These are phyloP conservation scores for Resseliella maxima DNA, from an alignment of 2,888 invertebrate genomes.

Conservation along the genomic window DNA sequence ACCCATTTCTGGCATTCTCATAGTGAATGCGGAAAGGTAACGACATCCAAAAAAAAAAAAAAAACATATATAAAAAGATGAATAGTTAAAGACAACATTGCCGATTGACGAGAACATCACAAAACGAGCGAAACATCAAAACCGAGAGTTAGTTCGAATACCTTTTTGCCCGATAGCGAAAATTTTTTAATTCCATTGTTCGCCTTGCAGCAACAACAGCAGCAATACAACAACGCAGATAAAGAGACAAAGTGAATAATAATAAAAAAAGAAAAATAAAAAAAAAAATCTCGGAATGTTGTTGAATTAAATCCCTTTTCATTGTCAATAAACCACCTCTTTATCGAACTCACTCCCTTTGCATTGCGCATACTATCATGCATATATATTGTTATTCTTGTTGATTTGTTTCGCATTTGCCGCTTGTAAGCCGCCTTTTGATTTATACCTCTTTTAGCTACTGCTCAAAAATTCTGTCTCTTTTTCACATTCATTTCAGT, in stretches of 20 bases:
- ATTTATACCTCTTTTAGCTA: constrained; percentile 12
- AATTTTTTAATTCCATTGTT: constrained; percentile 48
- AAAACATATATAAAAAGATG: no score
- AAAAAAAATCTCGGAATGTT: constrained; percentile 12
- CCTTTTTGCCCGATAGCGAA: neutral
- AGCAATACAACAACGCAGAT: no score
- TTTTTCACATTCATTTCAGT: neutral
- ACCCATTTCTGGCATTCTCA: neutral
- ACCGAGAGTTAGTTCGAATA: neutral
- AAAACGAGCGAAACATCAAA: neutral
- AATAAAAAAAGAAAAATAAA: neutral
- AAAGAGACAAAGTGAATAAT: no score
- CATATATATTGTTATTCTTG: constrained; percentile 26
- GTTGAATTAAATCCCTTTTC: constrained; percentile 55
- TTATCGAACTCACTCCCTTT: constrained; percentile 54
- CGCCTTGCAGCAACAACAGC: neutral
- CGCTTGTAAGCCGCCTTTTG: constrained; percentile 44
- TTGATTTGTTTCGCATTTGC: constrained; percentile 53
- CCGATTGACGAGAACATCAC: neutral
- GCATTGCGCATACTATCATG: neutral
- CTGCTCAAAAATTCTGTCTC: neutral
- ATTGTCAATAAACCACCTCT: constrained; percentile 53
- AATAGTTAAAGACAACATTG: neutral
- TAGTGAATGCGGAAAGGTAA: neutral
- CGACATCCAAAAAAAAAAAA: constrained; percentile 2